Percentiles rank a stretch among this genome's conserved stretches.
phyloP scores from a whole-genome alignment of 1,140 invertebrate species.

The Drosophila carrolli region DNA sequence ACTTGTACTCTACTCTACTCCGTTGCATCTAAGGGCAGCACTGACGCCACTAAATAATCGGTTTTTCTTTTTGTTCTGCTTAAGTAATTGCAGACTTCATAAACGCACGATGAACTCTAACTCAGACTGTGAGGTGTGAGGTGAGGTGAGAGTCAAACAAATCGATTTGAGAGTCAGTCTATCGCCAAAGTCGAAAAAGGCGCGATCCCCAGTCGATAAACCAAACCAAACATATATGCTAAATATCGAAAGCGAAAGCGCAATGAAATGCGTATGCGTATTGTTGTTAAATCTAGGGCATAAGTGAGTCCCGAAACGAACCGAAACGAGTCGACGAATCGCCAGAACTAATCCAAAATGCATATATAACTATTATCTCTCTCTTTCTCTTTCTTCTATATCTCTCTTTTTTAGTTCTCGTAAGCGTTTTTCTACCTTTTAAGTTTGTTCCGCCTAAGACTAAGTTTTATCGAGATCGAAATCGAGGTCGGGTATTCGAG shows the following conservation, averaged over 20 bases:
- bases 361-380: conserved; percentile 82
- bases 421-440: conserved; percentile 63
- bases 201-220: conserved; percentile 42
- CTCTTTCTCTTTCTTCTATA: conserved; percentile 75
- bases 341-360: conserved; percentile 72
- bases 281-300: conserved; percentile 23
- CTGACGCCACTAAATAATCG: conserved; percentile 83
- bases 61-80: conserved; percentile 84
- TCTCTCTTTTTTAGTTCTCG: conserved; percentile 73
- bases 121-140: conserved; percentile 65
- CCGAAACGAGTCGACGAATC: conserved; percentile 52
- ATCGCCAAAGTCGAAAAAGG: conserved; percentile 53
- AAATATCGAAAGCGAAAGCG: conserved; percentile 5
- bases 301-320: conserved; percentile 26
- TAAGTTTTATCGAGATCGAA: conserved; percentile 44
- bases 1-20: conserved; percentile 61
- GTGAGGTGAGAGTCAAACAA: conserved; percentile 80
- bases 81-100: conserved; percentile 84
- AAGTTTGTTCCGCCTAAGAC: conserved; percentile 72
- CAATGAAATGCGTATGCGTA: conserved; percentile 10
- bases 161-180: conserved; percentile 46
- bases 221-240: conserved; percentile 40
- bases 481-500: conserved; percentile 42
- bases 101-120: conserved; percentile 80
- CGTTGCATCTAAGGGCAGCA: conserved; percentile 78